Conservation (phyloP, 2,797 vertebrate species). For the Anguilla anguilla region DNA sequence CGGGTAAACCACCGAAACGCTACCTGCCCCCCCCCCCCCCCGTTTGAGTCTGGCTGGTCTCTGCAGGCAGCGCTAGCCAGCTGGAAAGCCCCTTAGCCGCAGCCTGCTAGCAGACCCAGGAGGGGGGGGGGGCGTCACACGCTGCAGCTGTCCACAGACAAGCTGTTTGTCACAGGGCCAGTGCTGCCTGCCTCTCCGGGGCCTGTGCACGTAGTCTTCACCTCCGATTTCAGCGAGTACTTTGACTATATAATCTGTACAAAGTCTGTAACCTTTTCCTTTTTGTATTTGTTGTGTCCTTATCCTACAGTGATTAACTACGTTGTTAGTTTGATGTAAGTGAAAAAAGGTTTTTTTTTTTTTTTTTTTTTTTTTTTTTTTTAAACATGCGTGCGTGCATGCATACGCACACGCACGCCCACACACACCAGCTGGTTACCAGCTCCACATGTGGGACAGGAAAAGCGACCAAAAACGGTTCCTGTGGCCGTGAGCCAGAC, state of each 20-base stretch:
- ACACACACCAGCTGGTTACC: neutral
- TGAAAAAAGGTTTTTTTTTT: no score
- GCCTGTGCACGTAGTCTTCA: neutral
- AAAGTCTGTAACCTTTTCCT: no score
- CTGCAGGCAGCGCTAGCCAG: neutral
- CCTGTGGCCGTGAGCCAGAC: neutral
- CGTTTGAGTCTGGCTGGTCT: neutral
- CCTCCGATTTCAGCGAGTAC: neutral
- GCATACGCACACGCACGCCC: neutral
- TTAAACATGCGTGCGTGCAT: neutral
- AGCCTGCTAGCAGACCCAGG: neutral
- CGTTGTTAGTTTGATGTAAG: no score
- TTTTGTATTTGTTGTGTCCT: no score
- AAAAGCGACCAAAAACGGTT: neutral
- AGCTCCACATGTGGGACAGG: neutral
- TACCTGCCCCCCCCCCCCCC: neutral
- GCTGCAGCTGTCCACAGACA: constrained; percentile 9
- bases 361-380: neutral
- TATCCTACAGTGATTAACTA: no score
- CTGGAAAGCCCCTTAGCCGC: neutral
- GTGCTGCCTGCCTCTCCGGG: neutral
- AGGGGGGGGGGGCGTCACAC: neutral
- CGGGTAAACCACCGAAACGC: neutral
- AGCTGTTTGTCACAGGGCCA: neutral
- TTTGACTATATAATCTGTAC: neutral